phyloP scores from a whole-genome alignment of 2,113 vertebrate species.

The Helogale parvula region DNA sequence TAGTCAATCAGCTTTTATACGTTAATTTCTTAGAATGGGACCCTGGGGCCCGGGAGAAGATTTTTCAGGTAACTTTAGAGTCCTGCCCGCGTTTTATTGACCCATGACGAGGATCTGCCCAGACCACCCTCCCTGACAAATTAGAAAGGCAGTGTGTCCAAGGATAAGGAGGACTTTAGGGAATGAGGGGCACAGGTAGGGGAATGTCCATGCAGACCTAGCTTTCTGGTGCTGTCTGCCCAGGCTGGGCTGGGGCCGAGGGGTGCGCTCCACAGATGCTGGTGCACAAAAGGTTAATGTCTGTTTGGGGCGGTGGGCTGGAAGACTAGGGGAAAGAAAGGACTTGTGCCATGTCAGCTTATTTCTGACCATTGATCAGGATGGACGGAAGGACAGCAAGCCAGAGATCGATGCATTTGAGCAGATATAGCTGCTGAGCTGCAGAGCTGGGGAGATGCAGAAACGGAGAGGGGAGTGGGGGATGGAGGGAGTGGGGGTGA shows the following conservation, averaged over 20 bases:
- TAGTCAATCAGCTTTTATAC: neutral
- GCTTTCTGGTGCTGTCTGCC: neutral
- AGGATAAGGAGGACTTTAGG: neutral
- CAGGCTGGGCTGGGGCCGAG: neutral
- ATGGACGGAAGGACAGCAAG: constrained; percentile 55
- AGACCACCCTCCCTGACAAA: neutral
- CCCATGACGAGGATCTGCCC: neutral
- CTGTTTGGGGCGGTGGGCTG: neutral
- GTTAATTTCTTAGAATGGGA: neutral
- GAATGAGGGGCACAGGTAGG: neutral
- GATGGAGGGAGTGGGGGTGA: neutral
- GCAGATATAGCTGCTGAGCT: constrained; percentile 31
- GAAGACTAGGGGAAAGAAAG: constrained; percentile 22
- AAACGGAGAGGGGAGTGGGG: neutral
- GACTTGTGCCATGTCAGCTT: constrained; percentile 36
- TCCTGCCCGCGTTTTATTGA: neutral
- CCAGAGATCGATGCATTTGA: constrained; percentile 57
- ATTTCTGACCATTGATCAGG: constrained; percentile 76
- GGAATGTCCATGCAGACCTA: neutral
- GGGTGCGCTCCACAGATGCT: neutral
- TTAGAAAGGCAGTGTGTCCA: neutral
- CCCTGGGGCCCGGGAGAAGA: neutral
- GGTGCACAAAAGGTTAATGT: neutral
- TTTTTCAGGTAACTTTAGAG: neutral
- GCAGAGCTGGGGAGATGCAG: neutral